phyloP scores from a whole-genome alignment of 2,797 vertebrate species.

The Melanotaenia nigrans region DNA sequence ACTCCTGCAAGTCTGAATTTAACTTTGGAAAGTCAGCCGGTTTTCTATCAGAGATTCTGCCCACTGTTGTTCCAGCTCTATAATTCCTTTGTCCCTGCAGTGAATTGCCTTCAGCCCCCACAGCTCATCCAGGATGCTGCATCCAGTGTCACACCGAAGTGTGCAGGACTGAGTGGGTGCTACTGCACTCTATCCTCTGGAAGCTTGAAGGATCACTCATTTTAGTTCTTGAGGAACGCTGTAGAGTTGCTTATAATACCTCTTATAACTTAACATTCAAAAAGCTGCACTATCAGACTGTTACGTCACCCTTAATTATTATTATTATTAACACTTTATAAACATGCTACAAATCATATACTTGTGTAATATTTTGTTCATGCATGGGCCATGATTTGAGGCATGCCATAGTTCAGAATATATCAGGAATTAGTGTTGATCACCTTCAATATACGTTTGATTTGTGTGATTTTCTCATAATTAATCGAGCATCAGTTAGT shows the following conservation, averaged over 20 bases:
- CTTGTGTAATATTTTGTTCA: no score
- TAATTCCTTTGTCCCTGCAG: constrained; percentile 17
- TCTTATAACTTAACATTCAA: no score
- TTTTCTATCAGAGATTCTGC: constrained; percentile 30
- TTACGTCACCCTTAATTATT: no score
- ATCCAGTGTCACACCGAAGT: constrained; percentile 10
- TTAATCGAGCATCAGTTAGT: no score
- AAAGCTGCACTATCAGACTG: no score
- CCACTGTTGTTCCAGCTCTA: constrained; percentile 12
- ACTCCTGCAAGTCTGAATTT: constrained; percentile 13
- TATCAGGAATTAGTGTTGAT: no score
- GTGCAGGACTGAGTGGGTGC: constrained; percentile 18
- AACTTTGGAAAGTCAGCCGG: constrained; percentile 3
- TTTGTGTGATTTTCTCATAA: no score
- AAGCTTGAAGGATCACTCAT: constrained; percentile 20
- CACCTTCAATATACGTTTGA: no score
- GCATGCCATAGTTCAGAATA: no score
- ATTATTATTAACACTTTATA: no score
- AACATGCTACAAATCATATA: no score
- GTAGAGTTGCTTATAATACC: neutral
- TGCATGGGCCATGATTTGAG: neutral
- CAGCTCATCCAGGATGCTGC: constrained; percentile 43
- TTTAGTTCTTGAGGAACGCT: constrained; percentile 11
- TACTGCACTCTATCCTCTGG: constrained; percentile 5
- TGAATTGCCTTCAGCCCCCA: constrained; percentile 32